phyloP scores from a whole-genome alignment of 2,888 invertebrate genomes.

The Amblyjoppa fuscipennis region DNA sequence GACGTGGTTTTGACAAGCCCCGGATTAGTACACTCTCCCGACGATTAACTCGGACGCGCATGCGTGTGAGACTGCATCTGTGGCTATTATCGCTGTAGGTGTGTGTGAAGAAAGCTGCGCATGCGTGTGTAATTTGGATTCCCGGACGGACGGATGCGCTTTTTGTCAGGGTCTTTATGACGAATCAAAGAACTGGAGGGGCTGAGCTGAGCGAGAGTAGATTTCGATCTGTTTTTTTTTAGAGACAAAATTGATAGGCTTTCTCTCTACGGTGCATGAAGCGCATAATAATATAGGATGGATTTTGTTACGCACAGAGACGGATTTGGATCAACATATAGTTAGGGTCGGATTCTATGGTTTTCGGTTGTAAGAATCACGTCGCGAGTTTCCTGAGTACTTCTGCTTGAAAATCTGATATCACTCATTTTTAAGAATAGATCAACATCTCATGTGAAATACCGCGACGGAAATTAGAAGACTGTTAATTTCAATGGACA shows the following conservation, averaged over 20 bases:
- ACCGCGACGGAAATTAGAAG: not conserved
- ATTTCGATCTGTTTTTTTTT: too few relatives aligned
- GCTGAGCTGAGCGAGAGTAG: too few relatives aligned
- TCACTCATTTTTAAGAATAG: too few relatives aligned
- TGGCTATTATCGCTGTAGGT: conserved; percentile 60
- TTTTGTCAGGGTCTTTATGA: conserved; percentile 33
- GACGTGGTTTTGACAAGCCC: conserved; percentile 81
- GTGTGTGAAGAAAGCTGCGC: not conserved
- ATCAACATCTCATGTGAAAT: not conserved
- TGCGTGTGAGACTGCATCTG: conserved; percentile 58
- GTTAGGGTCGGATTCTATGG: not conserved
- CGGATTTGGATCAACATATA: not conserved
- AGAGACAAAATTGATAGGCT: too few relatives aligned
- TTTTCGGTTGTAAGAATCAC: not conserved
- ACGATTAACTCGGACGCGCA: conserved; percentile 55
- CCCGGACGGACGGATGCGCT: conserved; percentile 10
- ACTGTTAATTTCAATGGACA: not conserved
- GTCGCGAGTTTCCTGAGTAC: not conserved
- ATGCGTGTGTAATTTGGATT: conserved; percentile 24
- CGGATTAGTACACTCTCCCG: conserved; percentile 77
- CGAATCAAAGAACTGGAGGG: not conserved
- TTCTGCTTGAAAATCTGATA: too few relatives aligned
- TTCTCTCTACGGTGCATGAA: too few relatives aligned
- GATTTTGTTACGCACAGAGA: too few relatives aligned
- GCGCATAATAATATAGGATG: too few relatives aligned